Conservation (phyloP, 2,113 vertebrate genomes). For the Oxygymnocypris stewartii region DNA sequence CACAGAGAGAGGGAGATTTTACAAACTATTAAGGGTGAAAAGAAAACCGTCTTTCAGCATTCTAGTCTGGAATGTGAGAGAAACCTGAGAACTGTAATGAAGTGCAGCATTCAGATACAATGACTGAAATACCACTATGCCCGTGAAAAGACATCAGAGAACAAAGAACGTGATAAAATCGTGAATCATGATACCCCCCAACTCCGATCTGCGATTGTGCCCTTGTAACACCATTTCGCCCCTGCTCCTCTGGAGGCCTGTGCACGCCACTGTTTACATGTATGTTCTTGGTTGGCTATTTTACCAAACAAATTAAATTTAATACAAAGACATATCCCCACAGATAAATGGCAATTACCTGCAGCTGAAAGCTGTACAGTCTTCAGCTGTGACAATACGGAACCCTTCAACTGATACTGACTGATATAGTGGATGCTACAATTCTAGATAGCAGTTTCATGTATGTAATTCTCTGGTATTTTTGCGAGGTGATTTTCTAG, state of each 20-base stretch:
- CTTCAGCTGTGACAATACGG: background rate
- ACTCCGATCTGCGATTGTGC: no score
- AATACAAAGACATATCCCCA: background rate
- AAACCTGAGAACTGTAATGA: slow-evolving; percentile 59
- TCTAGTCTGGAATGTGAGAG: slow-evolving; percentile 64
- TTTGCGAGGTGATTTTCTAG: background rate
- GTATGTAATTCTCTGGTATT: background rate
- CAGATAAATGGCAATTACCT: background rate
- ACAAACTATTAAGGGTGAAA: background rate
- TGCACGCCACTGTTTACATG: background rate
- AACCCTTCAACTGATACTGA: background rate
- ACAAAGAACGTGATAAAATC: no score
- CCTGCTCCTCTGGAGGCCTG: no score
- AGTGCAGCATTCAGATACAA: background rate
- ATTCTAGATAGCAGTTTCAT: background rate
- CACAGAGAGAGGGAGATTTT: background rate
- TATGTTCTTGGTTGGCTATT: background rate
- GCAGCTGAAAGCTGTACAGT: background rate
- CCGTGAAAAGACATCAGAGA: no score
- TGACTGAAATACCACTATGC: background rate
- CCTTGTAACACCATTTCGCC: no score
- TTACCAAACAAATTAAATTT: background rate
- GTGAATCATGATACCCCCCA: no score
- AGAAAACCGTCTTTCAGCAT: background rate
- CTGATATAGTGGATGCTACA: background rate